Base-by-base conservation (phyloP, 2,797 vertebrate genomes). In the Arremon brunneinucha region DNA sequence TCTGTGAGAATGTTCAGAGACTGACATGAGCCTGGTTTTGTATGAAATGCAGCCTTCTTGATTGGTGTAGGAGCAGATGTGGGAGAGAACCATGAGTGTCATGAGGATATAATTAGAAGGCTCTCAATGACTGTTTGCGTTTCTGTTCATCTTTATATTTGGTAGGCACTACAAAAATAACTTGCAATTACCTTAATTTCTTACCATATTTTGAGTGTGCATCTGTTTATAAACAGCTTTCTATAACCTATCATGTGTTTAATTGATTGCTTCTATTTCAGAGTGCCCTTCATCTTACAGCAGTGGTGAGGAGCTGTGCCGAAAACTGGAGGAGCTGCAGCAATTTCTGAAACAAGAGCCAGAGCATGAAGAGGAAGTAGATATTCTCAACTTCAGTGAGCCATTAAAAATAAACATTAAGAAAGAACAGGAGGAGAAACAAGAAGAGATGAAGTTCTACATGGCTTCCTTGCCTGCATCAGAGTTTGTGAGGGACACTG, bases 301-400 rank as follows among this genome's bases (percentile, higher is more conserved):
- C 55, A 98, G 98, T 67, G 98, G 98, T 14, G 98, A 99, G 72
- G 98, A 98, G 93, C 98, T 99, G 82, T 98, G 99, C 94, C 98
- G 95, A 95, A 98, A 99, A 81, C 97, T 99, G 72, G 98, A 99
- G 97, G 99, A 99, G 60, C 98, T 99, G 70, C 99, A 99, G 97
- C 98, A 98, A 13, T 97, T 99, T 95, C 98, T 99, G 94, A 99
- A 99, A 94, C 98, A 98, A 2, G 99, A 99, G 72, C 98, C 98
- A 0, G 99, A 99, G 91, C 98, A 98, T 0, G 98, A 99, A 9
- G 98, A 99, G 89, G 98, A 98, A 90, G 98, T 99, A 32, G 99
- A 99, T 95, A 95, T 99, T 59, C 95, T 99, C 89, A 98, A 96
- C 8, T 97, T 98, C 11, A 97, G 97, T 0, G 98, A 99, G 64